These are phyloP conservation scores for Pitta sordida DNA, from an alignment of 2,113 vertebrate species.

Conservation along the genomic window DNA sequence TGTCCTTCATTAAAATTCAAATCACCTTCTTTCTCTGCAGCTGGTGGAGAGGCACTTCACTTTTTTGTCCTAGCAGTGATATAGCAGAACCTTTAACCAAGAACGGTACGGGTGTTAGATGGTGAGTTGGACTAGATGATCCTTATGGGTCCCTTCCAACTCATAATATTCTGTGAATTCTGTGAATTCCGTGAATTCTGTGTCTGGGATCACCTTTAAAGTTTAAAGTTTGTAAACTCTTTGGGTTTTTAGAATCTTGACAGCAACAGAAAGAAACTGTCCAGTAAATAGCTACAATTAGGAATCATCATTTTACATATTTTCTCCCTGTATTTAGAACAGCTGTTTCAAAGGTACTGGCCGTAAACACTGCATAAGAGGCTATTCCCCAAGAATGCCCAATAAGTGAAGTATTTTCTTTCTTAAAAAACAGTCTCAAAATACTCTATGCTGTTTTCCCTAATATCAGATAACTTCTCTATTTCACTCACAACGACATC, in stretches of 20 bases:
- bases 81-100: conserved; percentile 45
- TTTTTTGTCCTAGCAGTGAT: conserved; percentile 50
- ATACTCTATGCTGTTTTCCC: background rate
- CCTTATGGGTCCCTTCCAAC: no score
- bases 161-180: no score
- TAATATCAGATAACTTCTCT: background rate
- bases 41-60: conserved; percentile 59
- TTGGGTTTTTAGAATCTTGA: background rate
- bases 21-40: conserved; percentile 51
- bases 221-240: conserved; percentile 42
- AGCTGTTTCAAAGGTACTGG: background rate
- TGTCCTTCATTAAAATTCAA: conserved; percentile 54
- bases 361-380: background rate
- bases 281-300: background rate
- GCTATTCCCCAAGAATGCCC: background rate
- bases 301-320: background rate
- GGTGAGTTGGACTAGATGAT: no score
- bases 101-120: no score
- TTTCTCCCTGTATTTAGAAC: background rate
- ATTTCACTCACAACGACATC: background rate
- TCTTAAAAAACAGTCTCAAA: background rate
- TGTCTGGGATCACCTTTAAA: conserved; percentile 13
- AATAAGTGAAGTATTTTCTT: background rate
- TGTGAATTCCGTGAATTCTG: no score
- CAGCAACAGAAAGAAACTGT: background rate